A percentile compares a stretch with the other conserved stretches of the same genome.
Conservation (phyloP, 2,113 vertebrate genomes). For the Antechinus flavipes region DNA sequence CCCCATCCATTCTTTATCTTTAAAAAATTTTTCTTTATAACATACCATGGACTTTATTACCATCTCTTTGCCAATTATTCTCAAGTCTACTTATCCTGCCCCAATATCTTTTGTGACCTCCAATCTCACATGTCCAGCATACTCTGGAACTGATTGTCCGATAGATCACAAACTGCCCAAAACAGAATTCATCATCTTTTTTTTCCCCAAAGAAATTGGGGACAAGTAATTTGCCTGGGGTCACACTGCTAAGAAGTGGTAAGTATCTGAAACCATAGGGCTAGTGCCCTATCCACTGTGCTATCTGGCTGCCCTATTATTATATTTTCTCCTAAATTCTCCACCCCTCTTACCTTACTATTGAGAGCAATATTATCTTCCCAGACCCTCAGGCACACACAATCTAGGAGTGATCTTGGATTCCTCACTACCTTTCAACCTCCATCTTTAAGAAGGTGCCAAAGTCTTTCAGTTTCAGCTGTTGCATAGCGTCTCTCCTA, state of each 20-base stretch:
- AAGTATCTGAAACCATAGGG: too few relatives aligned
- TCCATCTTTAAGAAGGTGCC: too few relatives aligned
- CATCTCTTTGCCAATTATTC: neutral
- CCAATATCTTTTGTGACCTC: neutral
- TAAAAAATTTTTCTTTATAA: neutral
- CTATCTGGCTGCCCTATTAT: too few relatives aligned
- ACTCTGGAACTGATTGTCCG: neutral
- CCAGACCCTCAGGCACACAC: too few relatives aligned
- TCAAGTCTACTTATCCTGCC: neutral
- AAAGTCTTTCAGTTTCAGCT: too few relatives aligned
- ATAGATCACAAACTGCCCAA: neutral
- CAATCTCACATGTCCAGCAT: neutral
- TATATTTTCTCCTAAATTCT: neutral
- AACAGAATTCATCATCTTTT: neutral
- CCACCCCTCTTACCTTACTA: neutral
- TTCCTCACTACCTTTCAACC: too few relatives aligned
- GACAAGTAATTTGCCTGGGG: too few relatives aligned
- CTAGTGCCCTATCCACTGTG: too few relatives aligned
- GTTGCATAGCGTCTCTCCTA: too few relatives aligned
- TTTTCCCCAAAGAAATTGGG: too few relatives aligned
- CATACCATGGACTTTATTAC: neutral
- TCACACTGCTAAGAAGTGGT: too few relatives aligned
- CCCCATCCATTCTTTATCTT: neutral
- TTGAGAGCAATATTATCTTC: neutral
- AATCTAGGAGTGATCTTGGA: too few relatives aligned